A percentile compares a stretch with the other conserved stretches of the same genome.
phyloP scores from a whole-genome alignment of 2,113 vertebrate genomes.

The Psophia crepitans region DNA sequence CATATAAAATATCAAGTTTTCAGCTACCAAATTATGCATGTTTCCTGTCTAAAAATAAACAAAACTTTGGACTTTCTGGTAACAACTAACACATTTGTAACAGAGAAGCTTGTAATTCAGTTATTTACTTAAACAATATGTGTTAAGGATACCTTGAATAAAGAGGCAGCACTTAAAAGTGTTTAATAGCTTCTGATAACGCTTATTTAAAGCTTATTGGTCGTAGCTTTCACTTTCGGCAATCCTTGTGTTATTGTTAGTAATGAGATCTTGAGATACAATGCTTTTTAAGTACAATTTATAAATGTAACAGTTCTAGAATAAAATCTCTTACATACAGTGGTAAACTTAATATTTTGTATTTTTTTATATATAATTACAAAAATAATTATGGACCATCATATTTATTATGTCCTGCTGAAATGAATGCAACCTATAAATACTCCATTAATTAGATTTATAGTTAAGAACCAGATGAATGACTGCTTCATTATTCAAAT shows the following conservation, averaged over 20 bases:
- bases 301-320: background rate
- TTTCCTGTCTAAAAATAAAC: background rate
- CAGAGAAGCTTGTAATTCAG: background rate
- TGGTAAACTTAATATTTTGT: background rate
- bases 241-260: background rate
- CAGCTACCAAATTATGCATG: background rate
- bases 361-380: background rate
- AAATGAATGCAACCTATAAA: background rate
- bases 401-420: background rate
- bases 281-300: background rate
- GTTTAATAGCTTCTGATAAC: background rate
- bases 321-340: background rate
- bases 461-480: background rate
- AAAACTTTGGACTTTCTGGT: background rate
- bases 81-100: background rate
- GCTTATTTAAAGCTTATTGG: background rate
- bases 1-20: background rate
- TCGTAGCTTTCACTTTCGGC: background rate
- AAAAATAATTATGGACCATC: background rate
- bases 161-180: background rate
- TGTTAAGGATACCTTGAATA: background rate
- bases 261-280: background rate
- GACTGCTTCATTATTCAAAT: background rate
- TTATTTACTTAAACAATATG: background rate
- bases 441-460: background rate